These are phyloP conservation scores for Phalacrocorax aristotelis DNA, from an alignment of 2,113 vertebrate genomes.

Conservation along the genomic window DNA sequence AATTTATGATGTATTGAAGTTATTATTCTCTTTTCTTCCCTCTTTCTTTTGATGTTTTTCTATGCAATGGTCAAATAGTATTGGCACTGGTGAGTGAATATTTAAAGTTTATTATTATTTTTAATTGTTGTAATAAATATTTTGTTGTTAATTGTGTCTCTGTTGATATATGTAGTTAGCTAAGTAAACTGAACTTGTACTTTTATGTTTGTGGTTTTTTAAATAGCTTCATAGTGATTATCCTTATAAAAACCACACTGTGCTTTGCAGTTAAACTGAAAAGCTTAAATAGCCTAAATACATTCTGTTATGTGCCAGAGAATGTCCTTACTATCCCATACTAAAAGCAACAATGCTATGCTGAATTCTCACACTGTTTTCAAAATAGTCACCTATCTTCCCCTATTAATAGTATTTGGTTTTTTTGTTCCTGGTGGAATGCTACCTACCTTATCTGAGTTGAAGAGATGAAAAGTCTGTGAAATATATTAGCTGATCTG, in stretches of 20 bases:
- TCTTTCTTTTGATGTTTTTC: slow-evolving; percentile 1
- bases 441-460: neutral
- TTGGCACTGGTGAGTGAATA: slow-evolving; percentile 35
- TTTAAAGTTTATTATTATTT: neutral
- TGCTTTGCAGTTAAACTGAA: neutral
- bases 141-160: neutral
- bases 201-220: neutral
- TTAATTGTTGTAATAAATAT: neutral
- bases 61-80: slow-evolving; percentile 5
- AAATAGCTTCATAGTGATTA: neutral
- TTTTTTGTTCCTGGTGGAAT: neutral
- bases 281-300: neutral
- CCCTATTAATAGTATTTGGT: neutral
- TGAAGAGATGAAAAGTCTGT: neutral
- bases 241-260: neutral
- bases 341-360: neutral
- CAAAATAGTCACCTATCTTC: neutral
- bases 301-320: neutral
- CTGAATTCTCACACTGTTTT: neutral
- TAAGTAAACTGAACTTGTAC: neutral
- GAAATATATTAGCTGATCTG: neutral
- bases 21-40: slow-evolving; percentile 4
- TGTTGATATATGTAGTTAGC: neutral
- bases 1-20: neutral
- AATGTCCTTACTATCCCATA: neutral